Evolutionary conservation across 1,140 invertebrate genomes (phyloP).

Genomic region (Aphaenogaster floridana): DNA sequence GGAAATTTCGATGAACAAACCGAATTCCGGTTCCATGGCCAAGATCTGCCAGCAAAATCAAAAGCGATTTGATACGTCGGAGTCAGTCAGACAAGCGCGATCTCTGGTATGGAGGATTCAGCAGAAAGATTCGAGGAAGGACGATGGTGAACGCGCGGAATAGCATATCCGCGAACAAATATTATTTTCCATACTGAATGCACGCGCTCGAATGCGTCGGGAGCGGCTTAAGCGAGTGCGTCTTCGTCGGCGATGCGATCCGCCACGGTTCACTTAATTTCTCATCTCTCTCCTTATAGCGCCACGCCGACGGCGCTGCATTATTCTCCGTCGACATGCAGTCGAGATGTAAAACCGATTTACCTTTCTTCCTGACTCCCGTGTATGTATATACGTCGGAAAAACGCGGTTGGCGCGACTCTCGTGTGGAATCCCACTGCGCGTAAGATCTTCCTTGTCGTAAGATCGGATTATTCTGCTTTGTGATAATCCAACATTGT

Average conservation of each 20-base stretch:
- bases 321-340: conserved; percentile 68
- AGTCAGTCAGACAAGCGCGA: conserved; percentile 59
- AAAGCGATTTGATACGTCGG: neutral
- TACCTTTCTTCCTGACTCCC: conserved; percentile 51
- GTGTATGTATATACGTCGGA: conserved; percentile 19
- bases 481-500: conserved; percentile 61
- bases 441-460: conserved; percentile 50
- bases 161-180: conserved; percentile 69
- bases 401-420: conserved; percentile 19
- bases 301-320: conserved; percentile 63
- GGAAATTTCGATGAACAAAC: neutral
- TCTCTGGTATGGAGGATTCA: conserved; percentile 35
- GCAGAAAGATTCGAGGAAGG: conserved; percentile 3
- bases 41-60: conserved; percentile 1
- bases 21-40: neutral
- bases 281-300: conserved; percentile 70
- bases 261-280: conserved; percentile 77
- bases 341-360: conserved; percentile 71
- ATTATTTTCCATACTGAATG: conserved; percentile 76
- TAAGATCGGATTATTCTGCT: conserved; percentile 62
- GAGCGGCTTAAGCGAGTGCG: conserved; percentile 71
- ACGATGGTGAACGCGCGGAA: conserved; percentile 64
- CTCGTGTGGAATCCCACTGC: conserved; percentile 19
- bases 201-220: conserved; percentile 65
- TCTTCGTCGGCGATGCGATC: conserved; percentile 71